Evolutionary conservation across 2,797 vertebrate species (phyloP).

Genomic region (Brotula barbata): DNA sequence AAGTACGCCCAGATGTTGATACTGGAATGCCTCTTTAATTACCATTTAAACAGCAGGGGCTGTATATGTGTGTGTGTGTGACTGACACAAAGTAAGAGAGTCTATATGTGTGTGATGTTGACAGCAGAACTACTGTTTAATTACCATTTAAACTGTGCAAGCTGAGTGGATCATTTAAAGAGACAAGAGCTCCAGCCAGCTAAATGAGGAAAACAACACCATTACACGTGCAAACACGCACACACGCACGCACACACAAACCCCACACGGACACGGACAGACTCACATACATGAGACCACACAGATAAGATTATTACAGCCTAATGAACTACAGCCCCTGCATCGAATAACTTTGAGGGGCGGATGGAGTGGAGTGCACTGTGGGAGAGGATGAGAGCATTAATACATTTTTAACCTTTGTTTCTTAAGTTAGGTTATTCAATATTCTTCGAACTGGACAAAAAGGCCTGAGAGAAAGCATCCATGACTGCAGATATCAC

Average conservation of each 20-base stretch:
- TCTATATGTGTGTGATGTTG: slow-evolving; percentile 80
- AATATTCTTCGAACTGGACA: no score
- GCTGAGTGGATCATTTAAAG: slow-evolving; percentile 96
- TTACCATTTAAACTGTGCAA: slow-evolving; percentile 98
- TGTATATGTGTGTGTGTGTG: slow-evolving; percentile 39
- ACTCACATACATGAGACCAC: neutral
- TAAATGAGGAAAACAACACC: slow-evolving; percentile 89
- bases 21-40: slow-evolving; percentile 97
- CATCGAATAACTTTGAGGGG: slow-evolving; percentile 90
- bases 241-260: slow-evolving; percentile 20
- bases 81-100: no score
- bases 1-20: slow-evolving; percentile 91
- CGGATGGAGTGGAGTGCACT: no score
- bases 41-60: slow-evolving; percentile 98
- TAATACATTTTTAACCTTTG: no score
- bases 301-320: slow-evolving; percentile 84
- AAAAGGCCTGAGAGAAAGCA: no score
- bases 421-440: no score
- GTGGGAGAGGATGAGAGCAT: no score
- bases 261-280: neutral
- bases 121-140: slow-evolving; percentile 95
- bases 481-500: no score
- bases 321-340: slow-evolving; percentile 91
- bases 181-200: slow-evolving; percentile 88
- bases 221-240: slow-evolving; percentile 23